Percentiles rank a stretch among this genome's conserved stretches.
Conservation (phyloP, 2,113 vertebrate species). For the Trochalopteron elliotii region DNA sequence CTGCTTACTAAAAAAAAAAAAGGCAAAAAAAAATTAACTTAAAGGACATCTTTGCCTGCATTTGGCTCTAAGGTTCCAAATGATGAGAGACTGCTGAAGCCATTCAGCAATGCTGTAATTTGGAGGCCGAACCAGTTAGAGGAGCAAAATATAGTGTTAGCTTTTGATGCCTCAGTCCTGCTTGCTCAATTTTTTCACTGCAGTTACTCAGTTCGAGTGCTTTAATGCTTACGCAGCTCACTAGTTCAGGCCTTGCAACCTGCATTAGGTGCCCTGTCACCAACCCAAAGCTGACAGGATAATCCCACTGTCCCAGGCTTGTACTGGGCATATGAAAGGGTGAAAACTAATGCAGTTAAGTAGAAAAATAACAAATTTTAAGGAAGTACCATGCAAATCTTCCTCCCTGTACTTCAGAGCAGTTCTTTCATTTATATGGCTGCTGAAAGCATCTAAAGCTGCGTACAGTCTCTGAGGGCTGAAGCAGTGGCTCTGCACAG, state of each 20-base stretch:
- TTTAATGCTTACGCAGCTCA: neutral
- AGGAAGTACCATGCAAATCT: neutral
- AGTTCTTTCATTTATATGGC: neutral
- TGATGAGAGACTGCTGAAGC: neutral
- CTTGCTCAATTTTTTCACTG: neutral
- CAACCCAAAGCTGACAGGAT: neutral
- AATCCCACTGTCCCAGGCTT: neutral
- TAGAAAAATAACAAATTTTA: neutral
- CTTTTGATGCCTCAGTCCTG: neutral
- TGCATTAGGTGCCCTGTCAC: neutral
- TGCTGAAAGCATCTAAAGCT: neutral
- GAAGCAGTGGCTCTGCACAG: neutral
- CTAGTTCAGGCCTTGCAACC: neutral
- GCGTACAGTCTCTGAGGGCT: neutral
- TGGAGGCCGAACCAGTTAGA: neutral
- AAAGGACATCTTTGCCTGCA: neutral
- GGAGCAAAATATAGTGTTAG: neutral
- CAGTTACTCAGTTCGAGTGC: neutral
- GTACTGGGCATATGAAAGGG: neutral
- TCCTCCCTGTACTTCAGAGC: neutral
- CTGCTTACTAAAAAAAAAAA: neutral
- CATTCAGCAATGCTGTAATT: neutral
- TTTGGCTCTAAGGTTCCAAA: neutral
- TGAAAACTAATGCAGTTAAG: accelerated
- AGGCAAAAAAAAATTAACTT: neutral